Evolutionary conservation across 2,113 vertebrate genomes (phyloP).

Genomic region (Coturnix japonica): DNA sequence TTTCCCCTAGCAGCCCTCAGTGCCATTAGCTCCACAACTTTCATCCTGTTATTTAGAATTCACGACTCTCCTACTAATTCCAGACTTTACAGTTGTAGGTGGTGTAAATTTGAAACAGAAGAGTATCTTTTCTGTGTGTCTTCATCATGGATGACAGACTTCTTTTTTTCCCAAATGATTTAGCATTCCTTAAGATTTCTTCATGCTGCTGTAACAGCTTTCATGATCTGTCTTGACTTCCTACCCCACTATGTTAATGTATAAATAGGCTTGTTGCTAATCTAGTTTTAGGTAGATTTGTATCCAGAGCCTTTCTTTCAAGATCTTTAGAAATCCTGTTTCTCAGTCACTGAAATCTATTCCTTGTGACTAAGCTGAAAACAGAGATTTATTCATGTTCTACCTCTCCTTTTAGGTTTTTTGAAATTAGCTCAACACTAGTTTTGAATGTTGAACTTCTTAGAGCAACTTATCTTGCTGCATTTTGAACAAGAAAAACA

Average conservation of each 20-base stretch:
- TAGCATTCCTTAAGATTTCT: not conserved
- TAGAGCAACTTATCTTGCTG: not conserved
- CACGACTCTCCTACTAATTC: not conserved
- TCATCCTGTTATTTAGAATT: not conserved
- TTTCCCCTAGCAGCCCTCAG: not conserved
- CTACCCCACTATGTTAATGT: not conserved
- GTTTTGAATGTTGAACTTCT: constrained; percentile 5
- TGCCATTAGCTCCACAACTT: not conserved
- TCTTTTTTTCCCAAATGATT: not conserved
- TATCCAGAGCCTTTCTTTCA: constrained; percentile 1
- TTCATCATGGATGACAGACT: not conserved
- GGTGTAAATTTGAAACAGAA: not conserved
- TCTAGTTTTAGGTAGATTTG: constrained; percentile 29
- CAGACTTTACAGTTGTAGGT: not conserved
- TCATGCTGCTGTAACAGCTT: not conserved
- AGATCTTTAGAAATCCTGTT: constrained; percentile 18
- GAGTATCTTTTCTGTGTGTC: not conserved
- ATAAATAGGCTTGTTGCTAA: constrained; percentile 1
- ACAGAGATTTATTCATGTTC: constrained; percentile 20
- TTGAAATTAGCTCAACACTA: not conserved
- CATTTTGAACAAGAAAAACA: constrained; percentile 1
- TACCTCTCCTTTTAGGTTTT: not conserved
- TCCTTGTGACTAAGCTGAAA: constrained; percentile 37
- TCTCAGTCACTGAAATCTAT: constrained; percentile 29
- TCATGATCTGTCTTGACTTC: not conserved